Evolutionary conservation across 92 coral and sea anemone genomes (phyloP), one percentile per base, ranked within the genome.

Genomic region (Zoanthus sansibaricus): DNA sequence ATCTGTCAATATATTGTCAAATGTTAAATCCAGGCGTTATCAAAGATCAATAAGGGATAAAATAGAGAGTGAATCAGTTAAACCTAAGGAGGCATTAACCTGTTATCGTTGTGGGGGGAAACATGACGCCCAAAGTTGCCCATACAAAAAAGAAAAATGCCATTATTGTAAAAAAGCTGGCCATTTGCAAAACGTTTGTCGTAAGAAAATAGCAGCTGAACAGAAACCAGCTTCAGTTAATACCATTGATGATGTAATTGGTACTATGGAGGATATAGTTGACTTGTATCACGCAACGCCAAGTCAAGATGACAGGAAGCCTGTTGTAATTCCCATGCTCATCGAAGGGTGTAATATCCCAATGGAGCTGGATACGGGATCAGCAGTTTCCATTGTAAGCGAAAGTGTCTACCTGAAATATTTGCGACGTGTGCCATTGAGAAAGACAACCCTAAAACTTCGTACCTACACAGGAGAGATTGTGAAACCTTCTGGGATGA

Each of bases 391-490:
- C 17, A 61, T 61, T 15, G 68, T 61, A 61, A 61, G 68, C 68
- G 18, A 10, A 61, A 61, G 68, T 61, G 68, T 61, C 18, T 61
- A 61, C 21, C 68, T 48, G 42, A 37, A 37, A 37, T 2, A 37
- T 4, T 37, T 37, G 42, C 3, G 2, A 37, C 42, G 4, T 37
- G 42, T 37, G 42, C 42, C 42, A 37, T 4, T 37, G 42, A 37
- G 4, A 37, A 4, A 37, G 42, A 37, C 42, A 37, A 37, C 42
- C 37, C 79, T 89, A 48, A 56, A 86, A 77, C 84, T 92, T 58
- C 90, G 55, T 64, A 92, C 88, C 16, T 89, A 93, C 86, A 90
- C 93, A 0, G 93, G 93, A 13, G 87, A 90, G 79, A 58, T 51
- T 3, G 91, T 89, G 59, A 79, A 74, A 73, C 90, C 92, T 5